Conservation (phyloP, 2,888 invertebrate genomes). For the Idaea straminata region DNA sequence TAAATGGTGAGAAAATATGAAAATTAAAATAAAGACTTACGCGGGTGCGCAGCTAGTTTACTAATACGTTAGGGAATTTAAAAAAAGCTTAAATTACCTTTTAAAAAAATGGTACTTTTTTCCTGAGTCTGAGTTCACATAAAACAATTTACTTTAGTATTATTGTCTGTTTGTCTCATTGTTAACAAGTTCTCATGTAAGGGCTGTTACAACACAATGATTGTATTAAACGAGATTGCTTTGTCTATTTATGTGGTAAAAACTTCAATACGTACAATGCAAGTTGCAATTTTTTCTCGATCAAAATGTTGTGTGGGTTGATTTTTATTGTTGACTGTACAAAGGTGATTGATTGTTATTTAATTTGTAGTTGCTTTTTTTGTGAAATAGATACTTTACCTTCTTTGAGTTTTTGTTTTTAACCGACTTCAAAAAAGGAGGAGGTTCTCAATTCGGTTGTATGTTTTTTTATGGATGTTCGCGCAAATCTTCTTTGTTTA, state of each 20-base stretch:
- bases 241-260: constrained; percentile 30
- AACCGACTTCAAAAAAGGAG: too few relatives aligned
- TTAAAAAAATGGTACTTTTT: not conserved
- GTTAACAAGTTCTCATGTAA: constrained; percentile 60
- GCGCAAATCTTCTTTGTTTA: too few relatives aligned
- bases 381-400: too few relatives aligned
- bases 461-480: too few relatives aligned
- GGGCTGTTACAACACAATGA: constrained; percentile 58
- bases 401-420: too few relatives aligned
- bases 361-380: not conserved
- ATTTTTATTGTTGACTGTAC: constrained; percentile 3
- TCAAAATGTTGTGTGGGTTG: not conserved
- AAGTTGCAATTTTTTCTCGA: constrained; percentile 4
- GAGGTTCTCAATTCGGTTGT: too few relatives aligned
- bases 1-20: too few relatives aligned
- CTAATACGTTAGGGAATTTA: too few relatives aligned
- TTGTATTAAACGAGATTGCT: constrained; percentile 56
- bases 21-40: too few relatives aligned
- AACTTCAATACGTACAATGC: constrained; percentile 11
- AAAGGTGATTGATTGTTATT: constrained; percentile 2
- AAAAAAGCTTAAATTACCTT: not conserved
- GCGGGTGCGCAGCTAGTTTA: too few relatives aligned
- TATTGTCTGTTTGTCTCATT: constrained; percentile 35
- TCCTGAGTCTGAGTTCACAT: not conserved
- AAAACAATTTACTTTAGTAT: not conserved